Evolutionary conservation across 2,888 invertebrate species (phyloP).

Genomic region (Apeira syringaria): DNA sequence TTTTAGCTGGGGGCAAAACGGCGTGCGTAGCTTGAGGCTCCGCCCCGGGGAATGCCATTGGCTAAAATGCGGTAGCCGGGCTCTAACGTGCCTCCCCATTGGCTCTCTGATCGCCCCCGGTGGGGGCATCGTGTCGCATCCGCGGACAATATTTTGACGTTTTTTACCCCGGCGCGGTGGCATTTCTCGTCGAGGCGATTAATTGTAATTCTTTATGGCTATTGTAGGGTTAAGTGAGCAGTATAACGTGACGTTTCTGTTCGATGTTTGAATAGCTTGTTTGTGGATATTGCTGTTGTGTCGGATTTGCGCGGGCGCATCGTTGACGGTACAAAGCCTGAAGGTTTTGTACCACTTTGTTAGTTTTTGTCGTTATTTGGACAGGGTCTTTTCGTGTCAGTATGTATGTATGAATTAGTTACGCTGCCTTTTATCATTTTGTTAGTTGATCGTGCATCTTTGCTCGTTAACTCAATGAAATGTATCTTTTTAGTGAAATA

Average conservation of each 20-base stretch:
- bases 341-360: constrained; percentile 35
- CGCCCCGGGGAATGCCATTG: constrained; percentile 77
- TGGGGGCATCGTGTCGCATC: constrained; percentile 61
- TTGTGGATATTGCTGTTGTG: constrained; percentile 44
- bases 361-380: constrained; percentile 46
- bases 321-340: constrained; percentile 18
- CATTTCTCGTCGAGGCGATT: constrained; percentile 77
- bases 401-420: constrained; percentile 42
- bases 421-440: constrained; percentile 37
- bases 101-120: constrained; percentile 60
- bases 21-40: constrained; percentile 74
- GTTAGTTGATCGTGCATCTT: constrained; percentile 25
- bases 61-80: constrained; percentile 66
- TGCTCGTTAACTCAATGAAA: constrained; percentile 19
- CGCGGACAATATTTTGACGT: constrained; percentile 77
- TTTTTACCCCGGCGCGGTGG: constrained; percentile 74
- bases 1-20: constrained; percentile 82
- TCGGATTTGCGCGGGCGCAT: constrained; percentile 59
- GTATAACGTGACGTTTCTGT: constrained; percentile 65
- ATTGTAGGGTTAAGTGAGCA: constrained; percentile 81
- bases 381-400: constrained; percentile 40
- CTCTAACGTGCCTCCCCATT: constrained; percentile 64
- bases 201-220: constrained; percentile 81
- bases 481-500: constrained; percentile 20
- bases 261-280: constrained; percentile 57